Evolutionary conservation across 2,888 invertebrate genomes (phyloP), one percentile per base, ranked within the genome.

Genomic region (Odontomyia ornata): DNA sequence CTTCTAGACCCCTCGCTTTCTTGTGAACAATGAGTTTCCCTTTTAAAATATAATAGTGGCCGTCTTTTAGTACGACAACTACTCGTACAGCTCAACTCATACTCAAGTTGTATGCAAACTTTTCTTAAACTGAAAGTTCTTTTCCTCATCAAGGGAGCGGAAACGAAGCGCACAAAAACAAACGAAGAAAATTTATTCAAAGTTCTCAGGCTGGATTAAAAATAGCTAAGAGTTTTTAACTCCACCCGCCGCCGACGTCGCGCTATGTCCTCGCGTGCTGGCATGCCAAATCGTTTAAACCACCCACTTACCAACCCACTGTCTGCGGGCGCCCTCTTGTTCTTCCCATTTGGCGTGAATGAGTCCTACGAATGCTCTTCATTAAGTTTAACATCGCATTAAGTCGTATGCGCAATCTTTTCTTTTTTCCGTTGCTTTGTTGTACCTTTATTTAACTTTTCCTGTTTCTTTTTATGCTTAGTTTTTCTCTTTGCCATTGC

Each of bases 361-460:
- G 43, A 47, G 57, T 72, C n/a, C 72, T 30, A n/a, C 11, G 30
- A 72, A 27, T 47, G 47, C 72, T 72, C 72, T 72, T 72, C 72
- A 72, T 57, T 72, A 21, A 72, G 72, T 72, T 57, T 56, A 56
- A 57, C 56, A 57, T 72, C 13, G 30, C 56, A 72, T 72, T 56
- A 72, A 72, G 72, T 72, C 72, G 72, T 72, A 72, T 72, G 72
- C 72, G 72, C 72, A 57, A 72, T 72, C 57, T 52, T 72, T 72
- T 71, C 28, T 57, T 72, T 72, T 71, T 56, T 57, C 30, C 30
- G 2, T 67, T 43, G 23, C n/a, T 23, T 67, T 46, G 21, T 67
- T 67, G 67, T 46, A 67, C 21, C 27, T 67, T 67, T 67, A 67
- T 67, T 67, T 67, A 67, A 67, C 67, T 36, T 67, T 67, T 67